Conservation (phyloP, 2,888 invertebrate species). For the Eupsilia transversa region DNA sequence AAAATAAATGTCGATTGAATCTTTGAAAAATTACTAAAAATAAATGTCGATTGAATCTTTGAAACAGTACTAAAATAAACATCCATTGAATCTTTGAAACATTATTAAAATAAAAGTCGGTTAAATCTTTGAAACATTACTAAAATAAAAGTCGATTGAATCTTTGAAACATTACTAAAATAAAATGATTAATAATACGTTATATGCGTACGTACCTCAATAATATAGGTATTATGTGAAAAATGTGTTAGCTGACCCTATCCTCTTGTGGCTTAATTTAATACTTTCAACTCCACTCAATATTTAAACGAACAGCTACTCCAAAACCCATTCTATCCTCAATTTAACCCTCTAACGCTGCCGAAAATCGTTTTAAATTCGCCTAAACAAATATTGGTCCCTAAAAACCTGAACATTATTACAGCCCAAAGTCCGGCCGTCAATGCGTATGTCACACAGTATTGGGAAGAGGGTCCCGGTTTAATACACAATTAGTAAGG, state of each 20-base stretch:
- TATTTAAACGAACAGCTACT: conserved; percentile 33
- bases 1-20: not conserved
- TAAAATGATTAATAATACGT: not conserved
- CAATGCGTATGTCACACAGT: conserved; percentile 51
- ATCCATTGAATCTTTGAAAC: not conserved
- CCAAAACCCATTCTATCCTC: conserved; percentile 30
- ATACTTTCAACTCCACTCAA: conserved; percentile 27
- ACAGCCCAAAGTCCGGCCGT: conserved; percentile 49
- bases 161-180: not conserved
- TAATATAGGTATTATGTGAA: not conserved
- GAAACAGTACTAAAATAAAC: not conserved
- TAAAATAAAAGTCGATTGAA: not conserved
- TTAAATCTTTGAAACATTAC: not conserved
- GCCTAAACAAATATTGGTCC: conserved; percentile 55
- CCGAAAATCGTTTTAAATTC: conserved; percentile 49
- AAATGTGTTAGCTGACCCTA: conserved; percentile 5
- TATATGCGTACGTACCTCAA: not conserved
- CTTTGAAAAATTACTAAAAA: not conserved
- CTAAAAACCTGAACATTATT: conserved; percentile 53
- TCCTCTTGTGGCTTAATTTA: conserved; percentile 17
- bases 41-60: not conserved
- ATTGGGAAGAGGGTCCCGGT: conserved; percentile 58
- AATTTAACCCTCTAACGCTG: conserved; percentile 42
- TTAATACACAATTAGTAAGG: conserved; percentile 64
- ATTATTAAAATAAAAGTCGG: not conserved